A percentile compares a stretch with the other conserved stretches of the same genome.
These are phyloP conservation scores for Musca domestica DNA, from an alignment of 1,140 invertebrate genomes.

Conservation along the genomic window DNA sequence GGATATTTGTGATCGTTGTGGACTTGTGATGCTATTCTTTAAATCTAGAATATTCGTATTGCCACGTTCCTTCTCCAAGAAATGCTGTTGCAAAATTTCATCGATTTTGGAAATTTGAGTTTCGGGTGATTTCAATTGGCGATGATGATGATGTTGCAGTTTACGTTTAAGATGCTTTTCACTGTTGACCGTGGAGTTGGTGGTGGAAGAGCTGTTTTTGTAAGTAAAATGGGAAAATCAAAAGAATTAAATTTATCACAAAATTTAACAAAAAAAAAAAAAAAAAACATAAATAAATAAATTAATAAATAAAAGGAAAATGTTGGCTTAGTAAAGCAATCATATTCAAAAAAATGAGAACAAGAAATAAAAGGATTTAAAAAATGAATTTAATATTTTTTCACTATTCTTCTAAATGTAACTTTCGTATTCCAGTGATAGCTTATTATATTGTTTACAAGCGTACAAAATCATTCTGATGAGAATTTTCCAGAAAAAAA, in stretches of 20 bases:
- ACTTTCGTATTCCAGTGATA: too few species aligned
- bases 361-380: too few species aligned
- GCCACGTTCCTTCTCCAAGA: slow-evolving; percentile 20
- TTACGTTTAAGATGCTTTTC: not conserved
- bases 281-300: not conserved
- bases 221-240: too few species aligned
- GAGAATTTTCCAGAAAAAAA: too few species aligned
- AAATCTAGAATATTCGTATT: slow-evolving; percentile 24
- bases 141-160: not conserved
- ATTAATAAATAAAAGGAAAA: not conserved
- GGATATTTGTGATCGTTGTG: not conserved
- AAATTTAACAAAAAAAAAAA: not conserved
- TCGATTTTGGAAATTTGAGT: slow-evolving; percentile 25
- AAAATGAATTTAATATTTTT: too few species aligned
- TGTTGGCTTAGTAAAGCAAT: too few species aligned
- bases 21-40: slow-evolving; percentile 9
- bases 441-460: too few species aligned
- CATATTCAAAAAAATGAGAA: too few species aligned
- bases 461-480: too few species aligned
- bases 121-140: slow-evolving; percentile 19
- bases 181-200: not conserved
- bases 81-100: slow-evolving; percentile 12
- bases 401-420: too few species aligned
- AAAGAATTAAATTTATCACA: too few species aligned
- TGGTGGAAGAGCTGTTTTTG: not conserved